phyloP scores from a whole-genome alignment of 2,888 invertebrate genomes.

The Watsonalla cultraria region DNA sequence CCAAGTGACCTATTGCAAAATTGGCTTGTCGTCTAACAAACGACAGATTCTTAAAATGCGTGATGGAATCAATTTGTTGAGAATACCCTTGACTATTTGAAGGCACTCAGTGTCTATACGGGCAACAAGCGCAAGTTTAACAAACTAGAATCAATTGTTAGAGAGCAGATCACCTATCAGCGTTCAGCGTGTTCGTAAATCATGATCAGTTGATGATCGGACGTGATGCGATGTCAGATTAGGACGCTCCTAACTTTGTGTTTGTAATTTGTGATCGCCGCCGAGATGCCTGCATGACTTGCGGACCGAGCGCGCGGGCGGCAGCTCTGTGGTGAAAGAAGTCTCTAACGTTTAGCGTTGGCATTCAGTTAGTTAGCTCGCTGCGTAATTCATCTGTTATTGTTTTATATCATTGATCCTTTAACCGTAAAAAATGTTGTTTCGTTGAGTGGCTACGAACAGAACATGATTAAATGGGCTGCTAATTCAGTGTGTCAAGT shows the following conservation, averaged over 20 bases:
- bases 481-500: slow-evolving; percentile 20
- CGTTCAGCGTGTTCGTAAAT: slow-evolving; percentile 69
- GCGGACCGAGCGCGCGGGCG: slow-evolving; percentile 35
- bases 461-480: slow-evolving; percentile 16
- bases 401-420: slow-evolving; percentile 47
- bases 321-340: slow-evolving; percentile 50
- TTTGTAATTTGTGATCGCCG: slow-evolving; percentile 71
- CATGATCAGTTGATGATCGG: slow-evolving; percentile 73
- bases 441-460: slow-evolving; percentile 20
- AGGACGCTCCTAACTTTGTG: slow-evolving; percentile 68
- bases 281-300: slow-evolving; percentile 69
- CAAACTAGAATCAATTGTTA: slow-evolving; percentile 68
- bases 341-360: slow-evolving; percentile 43
- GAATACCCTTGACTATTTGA: not conserved
- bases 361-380: slow-evolving; percentile 49
- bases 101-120: slow-evolving; percentile 12
- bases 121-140: slow-evolving; percentile 38
- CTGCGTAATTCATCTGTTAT: slow-evolving; percentile 57
- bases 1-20: slow-evolving; percentile 50
- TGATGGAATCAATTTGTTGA: not conserved
- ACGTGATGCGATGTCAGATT: slow-evolving; percentile 72
- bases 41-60: not conserved
- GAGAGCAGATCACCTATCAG: slow-evolving; percentile 64
- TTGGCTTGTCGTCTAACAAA: slow-evolving; percentile 17
- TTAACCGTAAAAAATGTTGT: slow-evolving; percentile 31